A percentile compares a stretch with the other conserved stretches of the same genome.
Conservation (phyloP, 2,113 vertebrate species). For the Drymodes brunneopygia region DNA sequence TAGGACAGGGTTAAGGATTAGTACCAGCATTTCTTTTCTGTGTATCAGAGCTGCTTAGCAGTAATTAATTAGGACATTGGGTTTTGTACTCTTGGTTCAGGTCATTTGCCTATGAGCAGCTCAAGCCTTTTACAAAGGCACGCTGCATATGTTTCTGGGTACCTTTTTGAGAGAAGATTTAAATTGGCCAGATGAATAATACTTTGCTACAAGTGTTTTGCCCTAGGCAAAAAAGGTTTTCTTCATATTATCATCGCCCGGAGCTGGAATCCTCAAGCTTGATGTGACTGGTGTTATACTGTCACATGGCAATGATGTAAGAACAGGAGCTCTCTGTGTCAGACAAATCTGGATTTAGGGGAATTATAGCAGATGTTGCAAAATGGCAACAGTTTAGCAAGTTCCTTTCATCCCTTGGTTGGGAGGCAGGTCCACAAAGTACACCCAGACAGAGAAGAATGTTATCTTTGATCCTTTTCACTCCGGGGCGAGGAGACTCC, state of each 20-base stretch:
- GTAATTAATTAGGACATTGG: constrained; percentile 85
- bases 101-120: constrained; percentile 82
- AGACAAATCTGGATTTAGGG: constrained; percentile 86
- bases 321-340: constrained; percentile 78
- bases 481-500: constrained; percentile 64
- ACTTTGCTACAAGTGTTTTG: constrained; percentile 83
- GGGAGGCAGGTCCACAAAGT: constrained; percentile 78
- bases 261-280: constrained; percentile 75
- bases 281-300: constrained; percentile 76
- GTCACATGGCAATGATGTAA: constrained; percentile 83
- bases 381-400: constrained; percentile 86
- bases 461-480: constrained; percentile 81
- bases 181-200: constrained; percentile 83
- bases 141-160: constrained; percentile 80
- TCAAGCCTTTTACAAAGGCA: constrained; percentile 77
- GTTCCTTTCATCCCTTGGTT: constrained; percentile 79
- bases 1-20: constrained; percentile 83
- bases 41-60: constrained; percentile 82
- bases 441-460: constrained; percentile 81
- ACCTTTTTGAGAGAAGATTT: constrained; percentile 81
- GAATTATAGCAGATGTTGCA: constrained; percentile 87
- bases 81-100: constrained; percentile 81
- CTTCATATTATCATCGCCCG: constrained; percentile 76
- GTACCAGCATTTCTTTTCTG: constrained; percentile 76
- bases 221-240: constrained; percentile 76